Percentiles rank a stretch among this genome's conserved stretches.
phyloP scores from a whole-genome alignment of 2,797 vertebrate genomes.

The Diglossa cyanea region DNA sequence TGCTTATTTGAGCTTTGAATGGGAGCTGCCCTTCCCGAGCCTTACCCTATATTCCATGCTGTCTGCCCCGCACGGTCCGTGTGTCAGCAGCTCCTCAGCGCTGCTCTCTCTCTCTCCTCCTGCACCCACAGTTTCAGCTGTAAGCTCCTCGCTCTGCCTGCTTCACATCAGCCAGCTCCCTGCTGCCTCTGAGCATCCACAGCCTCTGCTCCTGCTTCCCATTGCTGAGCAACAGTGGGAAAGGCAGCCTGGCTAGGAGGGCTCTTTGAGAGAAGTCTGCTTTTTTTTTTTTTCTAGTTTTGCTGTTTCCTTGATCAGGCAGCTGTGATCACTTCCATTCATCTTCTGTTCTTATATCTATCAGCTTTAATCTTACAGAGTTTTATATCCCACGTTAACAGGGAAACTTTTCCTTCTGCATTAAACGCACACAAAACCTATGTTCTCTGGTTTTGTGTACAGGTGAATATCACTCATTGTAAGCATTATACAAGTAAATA shows the following conservation, averaged over 20 bases:
- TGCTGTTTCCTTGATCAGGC: not conserved
- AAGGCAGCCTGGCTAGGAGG: not conserved
- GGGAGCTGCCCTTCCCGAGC: not conserved
- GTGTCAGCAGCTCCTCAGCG: not conserved
- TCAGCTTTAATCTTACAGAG: not conserved
- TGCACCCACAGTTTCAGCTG: not conserved
- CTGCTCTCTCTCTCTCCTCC: not conserved
- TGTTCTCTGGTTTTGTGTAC: not conserved
- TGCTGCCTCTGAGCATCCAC: not conserved
- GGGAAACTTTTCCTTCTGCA: not conserved
- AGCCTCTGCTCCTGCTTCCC: not conserved
- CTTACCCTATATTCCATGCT: not conserved
- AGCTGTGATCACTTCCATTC: not conserved
- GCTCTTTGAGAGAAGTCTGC: not conserved
- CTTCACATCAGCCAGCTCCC: not conserved
- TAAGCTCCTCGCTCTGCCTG: not conserved
- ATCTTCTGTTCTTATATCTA: not conserved
- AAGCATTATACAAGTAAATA: not conserved
- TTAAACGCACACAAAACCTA: not conserved
- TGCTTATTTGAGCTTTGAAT: not conserved
- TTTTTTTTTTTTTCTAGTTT: not conserved
- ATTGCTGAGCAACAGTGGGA: not conserved
- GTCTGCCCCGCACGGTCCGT: rapidly evolving
- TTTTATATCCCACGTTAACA: not conserved
- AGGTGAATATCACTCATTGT: not conserved